A percentile compares a stretch with the other conserved stretches of the same genome.
Conservation (phyloP, 2,888 invertebrate genomes). For the Argyresthia goedartella region DNA sequence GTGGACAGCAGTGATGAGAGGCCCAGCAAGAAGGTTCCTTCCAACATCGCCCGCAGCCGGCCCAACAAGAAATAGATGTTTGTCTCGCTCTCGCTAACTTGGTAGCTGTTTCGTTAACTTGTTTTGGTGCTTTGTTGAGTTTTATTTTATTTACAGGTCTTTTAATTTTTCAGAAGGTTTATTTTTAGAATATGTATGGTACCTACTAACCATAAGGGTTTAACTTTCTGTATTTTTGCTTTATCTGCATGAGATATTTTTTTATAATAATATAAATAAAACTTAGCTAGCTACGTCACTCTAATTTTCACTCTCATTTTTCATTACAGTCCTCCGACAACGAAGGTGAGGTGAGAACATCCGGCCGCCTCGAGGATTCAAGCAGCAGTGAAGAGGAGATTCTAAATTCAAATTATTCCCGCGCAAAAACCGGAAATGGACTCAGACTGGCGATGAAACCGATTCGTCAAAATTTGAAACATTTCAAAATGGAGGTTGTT, state of each 20-base stretch:
- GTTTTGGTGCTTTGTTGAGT: neutral
- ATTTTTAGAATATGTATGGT: neutral
- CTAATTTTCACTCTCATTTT: slow-evolving; percentile 1
- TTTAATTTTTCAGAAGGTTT: neutral
- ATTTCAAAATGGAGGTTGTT: slow-evolving; percentile 54
- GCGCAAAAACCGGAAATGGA: slow-evolving; percentile 28
- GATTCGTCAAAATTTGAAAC: slow-evolving; percentile 39
- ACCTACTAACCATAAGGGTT: neutral
- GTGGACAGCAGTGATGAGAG: slow-evolving; percentile 62
- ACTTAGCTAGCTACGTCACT: slow-evolving; percentile 1
- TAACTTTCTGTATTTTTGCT: neutral
- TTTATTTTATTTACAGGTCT: neutral
- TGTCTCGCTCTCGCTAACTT: slow-evolving; percentile 27
- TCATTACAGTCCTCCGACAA: slow-evolving; percentile 41
- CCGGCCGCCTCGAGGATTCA: slow-evolving; percentile 44
- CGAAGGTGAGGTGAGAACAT: slow-evolving; percentile 35
- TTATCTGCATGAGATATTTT: neutral
- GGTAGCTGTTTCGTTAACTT: neutral
- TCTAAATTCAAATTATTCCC: slow-evolving; percentile 35
- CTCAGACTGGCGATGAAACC: slow-evolving; percentile 51
- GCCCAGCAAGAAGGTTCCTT: slow-evolving; percentile 44
- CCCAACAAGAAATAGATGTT: slow-evolving; percentile 69
- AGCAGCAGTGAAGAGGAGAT: slow-evolving; percentile 55
- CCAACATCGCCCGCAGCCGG: slow-evolving; percentile 55
- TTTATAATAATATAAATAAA: neutral